Base-by-base conservation (phyloP, 1,140 invertebrate species). In the Adoxophyes honmai region DNA sequence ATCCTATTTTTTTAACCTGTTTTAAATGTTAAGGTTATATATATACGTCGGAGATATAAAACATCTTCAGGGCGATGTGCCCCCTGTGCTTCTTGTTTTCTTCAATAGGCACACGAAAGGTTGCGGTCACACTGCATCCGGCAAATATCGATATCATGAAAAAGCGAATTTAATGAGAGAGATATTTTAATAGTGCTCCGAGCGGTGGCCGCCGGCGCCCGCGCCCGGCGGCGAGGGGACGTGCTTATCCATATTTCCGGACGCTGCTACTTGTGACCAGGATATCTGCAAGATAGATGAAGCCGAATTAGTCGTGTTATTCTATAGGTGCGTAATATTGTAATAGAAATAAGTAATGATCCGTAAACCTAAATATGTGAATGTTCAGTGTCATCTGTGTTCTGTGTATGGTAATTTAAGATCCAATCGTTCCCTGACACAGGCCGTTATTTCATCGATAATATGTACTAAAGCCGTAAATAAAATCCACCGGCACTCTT, bases 1-100 rank as follows among this genome's bases (percentile, higher is more conserved):
- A 83, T 87, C 84, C 84, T 88, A 87, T 87, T 87, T 87, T 87
- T 87, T 87, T 86, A 86, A 76, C 76, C 81, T 84, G 71, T 88
- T 86, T 86, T 83, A 83, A 78, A 85, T 73, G 77, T 84, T 88
- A 88, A 85, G 81, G 72, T 78, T 85, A 68, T 84, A 84, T 84
- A 66, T 84, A 86, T 86, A 82, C 68, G 78, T 85, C 66, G 64
- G 72, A 78, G 73, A 70, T 60, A 62, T 51, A 37, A 62, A 56
- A 55, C 37, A 59, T 70, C 72, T 75, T 68, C 65, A 64, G 74
- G 81, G 79, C 79, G 62, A 42, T 67, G 62, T 71, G 75, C 77
- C 82, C 75, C 81, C 77, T 85, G 64, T 81, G 85, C 82, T 86
- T 86, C 81, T 83, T 88, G 80, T 88, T 88, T 86, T 88, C 82